phyloP scores from a whole-genome alignment of 1,140 invertebrate genomes.

The Anastatus disparis region DNA sequence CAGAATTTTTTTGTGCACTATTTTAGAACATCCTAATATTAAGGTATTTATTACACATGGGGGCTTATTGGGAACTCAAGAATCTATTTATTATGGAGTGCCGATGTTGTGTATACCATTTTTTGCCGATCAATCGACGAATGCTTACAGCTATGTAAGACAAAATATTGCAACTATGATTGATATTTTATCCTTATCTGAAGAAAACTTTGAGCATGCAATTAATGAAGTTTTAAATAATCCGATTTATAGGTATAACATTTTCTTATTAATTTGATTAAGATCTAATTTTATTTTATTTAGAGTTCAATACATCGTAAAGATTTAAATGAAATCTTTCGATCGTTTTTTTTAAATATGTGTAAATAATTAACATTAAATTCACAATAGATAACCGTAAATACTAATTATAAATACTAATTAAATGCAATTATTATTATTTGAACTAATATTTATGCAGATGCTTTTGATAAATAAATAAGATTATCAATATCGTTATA shows the following conservation, averaged over 20 bases:
- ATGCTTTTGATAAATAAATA: too few relatives aligned
- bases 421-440: too few relatives aligned
- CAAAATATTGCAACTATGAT: slow-evolving; percentile 55
- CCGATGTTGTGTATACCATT: slow-evolving; percentile 80
- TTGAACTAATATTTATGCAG: too few relatives aligned
- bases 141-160: slow-evolving; percentile 56
- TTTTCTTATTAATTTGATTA: too few relatives aligned
- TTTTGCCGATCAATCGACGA: slow-evolving; percentile 76
- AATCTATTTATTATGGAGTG: slow-evolving; percentile 78
- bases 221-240: slow-evolving; percentile 53
- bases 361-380: not conserved
- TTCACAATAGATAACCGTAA: too few relatives aligned
- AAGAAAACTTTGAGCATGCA: slow-evolving; percentile 51
- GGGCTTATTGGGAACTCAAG: slow-evolving; percentile 78
- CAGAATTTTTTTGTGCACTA: too few relatives aligned
- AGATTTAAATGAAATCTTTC: too few relatives aligned
- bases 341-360: not conserved
- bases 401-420: too few relatives aligned
- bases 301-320: too few relatives aligned
- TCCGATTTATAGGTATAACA: slow-evolving; percentile 55
- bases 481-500: too few relatives aligned
- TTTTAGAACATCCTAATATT: slow-evolving; percentile 56
- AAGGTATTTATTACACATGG: slow-evolving; percentile 79
- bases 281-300: too few relatives aligned
- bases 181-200: slow-evolving; percentile 48